Evolutionary conservation across 1,140 invertebrate species (phyloP).

Genomic region (Diabrotica virgifera): DNA sequence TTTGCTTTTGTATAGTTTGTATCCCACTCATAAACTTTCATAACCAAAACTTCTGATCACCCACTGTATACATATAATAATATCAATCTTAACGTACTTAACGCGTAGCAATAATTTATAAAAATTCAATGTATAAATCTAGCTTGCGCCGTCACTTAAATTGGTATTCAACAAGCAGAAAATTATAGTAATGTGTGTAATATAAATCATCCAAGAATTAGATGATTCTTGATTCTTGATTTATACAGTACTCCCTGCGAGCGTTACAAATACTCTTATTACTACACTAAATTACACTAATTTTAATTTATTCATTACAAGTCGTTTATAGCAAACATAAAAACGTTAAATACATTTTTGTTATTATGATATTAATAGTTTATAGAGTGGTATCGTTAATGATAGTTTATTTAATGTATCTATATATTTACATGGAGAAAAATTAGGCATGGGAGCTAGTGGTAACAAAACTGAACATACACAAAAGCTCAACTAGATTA

Average conservation of each 20-base stretch:
- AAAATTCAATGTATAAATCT: not conserved
- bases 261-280: not conserved
- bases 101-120: not conserved
- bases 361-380: no score
- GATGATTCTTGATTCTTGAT: not conserved
- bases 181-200: constrained; percentile 3
- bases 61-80: not conserved
- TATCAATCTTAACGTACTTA: not conserved
- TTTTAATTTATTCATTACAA: not conserved
- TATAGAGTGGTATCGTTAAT: no score
- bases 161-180: not conserved
- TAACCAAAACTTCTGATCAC: no score
- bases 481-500: no score
- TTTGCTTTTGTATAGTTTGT: no score
- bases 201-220: not conserved
- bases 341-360: no score
- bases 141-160: not conserved
- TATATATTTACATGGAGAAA: no score
- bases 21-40: no score
- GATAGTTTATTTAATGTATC: no score
- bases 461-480: no score
- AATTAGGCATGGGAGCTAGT: no score
- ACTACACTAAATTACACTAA: not conserved
- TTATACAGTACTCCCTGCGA: not conserved
- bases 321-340: no score